These are phyloP conservation scores for Dinomys branickii DNA, from an alignment of 2,113 vertebrate genomes.

Conservation along the genomic window DNA sequence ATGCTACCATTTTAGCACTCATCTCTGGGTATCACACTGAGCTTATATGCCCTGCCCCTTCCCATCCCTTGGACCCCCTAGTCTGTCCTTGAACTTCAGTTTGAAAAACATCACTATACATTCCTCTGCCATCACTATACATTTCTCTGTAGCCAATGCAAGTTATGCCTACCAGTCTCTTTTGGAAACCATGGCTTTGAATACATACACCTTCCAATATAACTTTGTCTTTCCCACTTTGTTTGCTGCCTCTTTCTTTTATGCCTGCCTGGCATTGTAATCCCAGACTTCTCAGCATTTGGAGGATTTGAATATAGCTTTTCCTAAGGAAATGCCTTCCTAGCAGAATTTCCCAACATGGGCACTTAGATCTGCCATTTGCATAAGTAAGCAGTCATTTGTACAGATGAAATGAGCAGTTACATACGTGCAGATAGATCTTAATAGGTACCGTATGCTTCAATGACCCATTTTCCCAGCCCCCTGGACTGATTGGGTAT, in stretches of 20 bases:
- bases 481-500: slow-evolving; percentile 60
- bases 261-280: not conserved
- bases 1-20: not conserved
- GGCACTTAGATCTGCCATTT: slow-evolving; percentile 26
- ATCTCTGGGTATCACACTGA: not conserved
- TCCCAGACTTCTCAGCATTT: not conserved
- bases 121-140: not conserved
- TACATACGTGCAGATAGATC: slow-evolving; percentile 50
- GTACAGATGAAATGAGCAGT: slow-evolving; percentile 61
- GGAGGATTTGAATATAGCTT: not conserved
- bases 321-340: slow-evolving; percentile 49
- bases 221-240: no score
- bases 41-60: not conserved
- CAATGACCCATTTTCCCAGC: slow-evolving; percentile 53
- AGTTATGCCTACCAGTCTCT: not conserved
- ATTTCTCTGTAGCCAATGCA: rapidly evolving
- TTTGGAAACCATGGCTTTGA: not conserved
- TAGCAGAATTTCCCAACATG: slow-evolving; percentile 19
- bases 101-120: not conserved
- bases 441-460: slow-evolving; percentile 67
- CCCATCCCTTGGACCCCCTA: not conserved
- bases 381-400: slow-evolving; percentile 61
- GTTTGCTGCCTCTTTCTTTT: not conserved
- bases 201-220: not conserved
- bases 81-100: not conserved